Evolutionary conservation across 2,113 vertebrate species (phyloP), one percentile per base, ranked within the genome.

Genomic region (Hoplias malabaricus): DNA sequence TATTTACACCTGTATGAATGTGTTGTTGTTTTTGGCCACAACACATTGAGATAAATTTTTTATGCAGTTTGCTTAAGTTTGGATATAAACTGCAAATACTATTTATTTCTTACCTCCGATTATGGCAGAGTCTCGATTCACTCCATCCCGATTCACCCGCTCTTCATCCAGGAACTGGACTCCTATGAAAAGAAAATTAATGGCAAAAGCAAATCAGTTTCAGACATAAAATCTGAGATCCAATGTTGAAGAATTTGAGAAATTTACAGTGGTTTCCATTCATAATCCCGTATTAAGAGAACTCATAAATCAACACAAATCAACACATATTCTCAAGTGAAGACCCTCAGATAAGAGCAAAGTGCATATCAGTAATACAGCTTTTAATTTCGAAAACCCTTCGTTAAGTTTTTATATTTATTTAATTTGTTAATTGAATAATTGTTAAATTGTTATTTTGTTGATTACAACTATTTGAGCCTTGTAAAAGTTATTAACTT

Each of bases 91-190:
- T 11, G 13, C 21, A 0, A 4, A 59, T 14, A 59, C 25, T 12
- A 0, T 27, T 42, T 29, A 5, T 61, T 61, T 21, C 72, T 82
- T 83, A 99, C 98, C 98, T 93, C 96, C 98, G 36, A 99, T 94
- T 69, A 99, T 92, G 12, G 96, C 96, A 1, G 96, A 98, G 83
- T 99, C 95, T 69, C 94, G 94, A 88, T 97, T 96, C 54, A 95
- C 93, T 75, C 93, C 93, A 86, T 94, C 93, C 79, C 91, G 89
- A 42, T 89, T 90, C 27, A 91, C 89, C 83, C 93, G 93, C 76
- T 96, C 95, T n/a, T 94, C 94, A 0, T 93, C 95, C 0, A 95
- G 95, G 80, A 94, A 95, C 78, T 94, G 94, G 16, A 93, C 94
- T 82, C 94, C 96, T 40, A 91, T 94, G 96, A 88, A 19, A 72